Conservation (phyloP, 1,140 invertebrate genomes). For the Bacillus rossius region DNA sequence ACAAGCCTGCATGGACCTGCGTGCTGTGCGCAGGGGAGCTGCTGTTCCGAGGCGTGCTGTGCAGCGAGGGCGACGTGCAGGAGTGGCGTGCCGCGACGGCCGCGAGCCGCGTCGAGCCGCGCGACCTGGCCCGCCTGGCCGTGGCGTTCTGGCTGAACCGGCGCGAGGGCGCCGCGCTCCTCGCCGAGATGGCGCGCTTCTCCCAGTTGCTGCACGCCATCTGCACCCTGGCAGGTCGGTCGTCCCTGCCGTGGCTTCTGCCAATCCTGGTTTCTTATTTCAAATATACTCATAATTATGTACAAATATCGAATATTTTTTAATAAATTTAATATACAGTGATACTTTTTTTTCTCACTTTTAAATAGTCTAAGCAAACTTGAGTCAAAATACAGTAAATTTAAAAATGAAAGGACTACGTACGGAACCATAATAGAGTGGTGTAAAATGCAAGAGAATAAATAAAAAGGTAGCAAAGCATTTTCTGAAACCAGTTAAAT, state of each 20-base stretch:
- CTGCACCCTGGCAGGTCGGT: constrained; percentile 26
- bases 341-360: too few species aligned
- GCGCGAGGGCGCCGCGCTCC: constrained; percentile 22
- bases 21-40: constrained; percentile 44
- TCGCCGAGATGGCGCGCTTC: constrained; percentile 44
- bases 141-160: constrained; percentile 58
- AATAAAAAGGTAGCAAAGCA: too few species aligned
- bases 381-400: too few species aligned
- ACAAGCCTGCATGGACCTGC: too few species aligned
- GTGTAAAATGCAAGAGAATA: too few species aligned
- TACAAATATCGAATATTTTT: too few species aligned
- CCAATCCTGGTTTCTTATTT: background rate
- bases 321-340: too few species aligned
- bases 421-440: too few species aligned
- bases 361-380: too few species aligned
- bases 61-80: constrained; percentile 41
- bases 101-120: constrained; percentile 49
- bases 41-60: constrained; percentile 55
- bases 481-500: too few species aligned
- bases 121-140: constrained; percentile 55
- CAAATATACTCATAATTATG: background rate
- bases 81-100: constrained; percentile 47
- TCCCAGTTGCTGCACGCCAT: constrained; percentile 43
- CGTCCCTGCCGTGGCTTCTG: background rate
- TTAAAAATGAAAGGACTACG: too few species aligned